A percentile compares a stretch with the other conserved stretches of the same genome.
Conservation (phyloP, 2,797 vertebrate species). For the Atherinosoma microstoma region DNA sequence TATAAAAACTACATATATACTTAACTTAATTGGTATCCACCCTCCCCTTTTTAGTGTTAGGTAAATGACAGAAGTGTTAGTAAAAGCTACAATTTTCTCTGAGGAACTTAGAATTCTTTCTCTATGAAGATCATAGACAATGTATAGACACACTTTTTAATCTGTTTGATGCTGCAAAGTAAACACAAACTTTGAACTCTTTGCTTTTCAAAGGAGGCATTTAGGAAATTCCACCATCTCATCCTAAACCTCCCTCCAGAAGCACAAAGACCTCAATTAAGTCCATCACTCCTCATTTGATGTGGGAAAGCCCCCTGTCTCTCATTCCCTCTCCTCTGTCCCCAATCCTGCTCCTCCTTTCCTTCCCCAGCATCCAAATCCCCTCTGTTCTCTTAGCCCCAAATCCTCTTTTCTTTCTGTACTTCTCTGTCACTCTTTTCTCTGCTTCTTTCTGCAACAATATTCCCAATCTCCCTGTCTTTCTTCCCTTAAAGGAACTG, state of each 20-base stretch:
- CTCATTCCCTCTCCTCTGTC: slow-evolving; percentile 72
- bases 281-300: slow-evolving; percentile 84
- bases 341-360: slow-evolving; percentile 71
- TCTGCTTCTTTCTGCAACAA: slow-evolving; percentile 53
- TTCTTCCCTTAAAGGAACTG: slow-evolving; percentile 62
- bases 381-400: slow-evolving; percentile 67
- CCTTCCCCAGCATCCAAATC: slow-evolving; percentile 74
- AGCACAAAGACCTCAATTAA: slow-evolving; percentile 86
- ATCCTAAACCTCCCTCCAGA: slow-evolving; percentile 84
- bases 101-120: slow-evolving; percentile 73
- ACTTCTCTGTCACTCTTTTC: slow-evolving; percentile 60
- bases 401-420: slow-evolving; percentile 76
- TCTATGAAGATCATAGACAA: slow-evolving; percentile 70
- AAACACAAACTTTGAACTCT: slow-evolving; percentile 84
- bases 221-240: slow-evolving; percentile 87
- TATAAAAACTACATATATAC: slow-evolving; percentile 14
- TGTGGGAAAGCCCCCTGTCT: slow-evolving; percentile 85
- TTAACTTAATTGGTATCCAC: slow-evolving; percentile 30
- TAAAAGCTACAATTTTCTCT: slow-evolving; percentile 69
- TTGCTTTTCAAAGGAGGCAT: slow-evolving; percentile 79
- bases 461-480: slow-evolving; percentile 54
- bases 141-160: slow-evolving; percentile 73
- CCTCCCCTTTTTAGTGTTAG: slow-evolving; percentile 12
- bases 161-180: slow-evolving; percentile 79
- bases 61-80: slow-evolving; percentile 54